Evolutionary conservation across 2,888 invertebrate genomes (phyloP).

Genomic region (Phrixothrix hirtus): DNA sequence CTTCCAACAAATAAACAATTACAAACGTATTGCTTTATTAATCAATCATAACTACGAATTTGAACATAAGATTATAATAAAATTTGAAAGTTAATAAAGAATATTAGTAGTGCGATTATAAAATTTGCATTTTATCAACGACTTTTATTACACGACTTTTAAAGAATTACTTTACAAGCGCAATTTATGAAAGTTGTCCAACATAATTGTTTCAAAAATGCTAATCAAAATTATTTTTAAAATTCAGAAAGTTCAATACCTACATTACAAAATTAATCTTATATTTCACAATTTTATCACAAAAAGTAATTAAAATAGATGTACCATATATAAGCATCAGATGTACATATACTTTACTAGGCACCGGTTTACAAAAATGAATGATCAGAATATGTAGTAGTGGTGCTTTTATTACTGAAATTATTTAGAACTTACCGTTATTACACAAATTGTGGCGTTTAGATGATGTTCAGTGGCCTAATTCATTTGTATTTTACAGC

Average conservation of each 20-base stretch:
- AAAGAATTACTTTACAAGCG: too few relatives aligned
- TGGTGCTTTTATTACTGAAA: constrained; percentile 22
- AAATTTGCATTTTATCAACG: too few relatives aligned
- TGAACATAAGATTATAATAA: too few relatives aligned
- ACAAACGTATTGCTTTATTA: background rate
- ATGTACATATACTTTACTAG: constrained; percentile 4
- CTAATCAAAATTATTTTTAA: too few relatives aligned
- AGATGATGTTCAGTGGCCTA: background rate
- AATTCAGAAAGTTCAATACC: background rate
- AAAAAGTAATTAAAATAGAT: background rate
- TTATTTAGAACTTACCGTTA: constrained; percentile 21
- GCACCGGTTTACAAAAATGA: constrained; percentile 12
- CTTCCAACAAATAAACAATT: constrained; percentile 11
- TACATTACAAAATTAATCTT: background rate
- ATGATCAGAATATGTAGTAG: constrained; percentile 6
- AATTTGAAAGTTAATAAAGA: too few relatives aligned
- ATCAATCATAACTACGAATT: too few relatives aligned
- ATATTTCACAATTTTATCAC: background rate
- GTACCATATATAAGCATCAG: too few relatives aligned
- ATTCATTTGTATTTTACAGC: background rate
- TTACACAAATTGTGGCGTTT: constrained; percentile 13
- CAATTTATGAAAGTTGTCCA: too few relatives aligned
- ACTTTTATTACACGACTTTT: too few relatives aligned
- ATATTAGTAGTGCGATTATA: too few relatives aligned
- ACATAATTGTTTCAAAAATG: too few relatives aligned